phyloP scores from a whole-genome alignment of 35 echinoderm and acorn worm species.

The Stichopus chloronotus region DNA sequence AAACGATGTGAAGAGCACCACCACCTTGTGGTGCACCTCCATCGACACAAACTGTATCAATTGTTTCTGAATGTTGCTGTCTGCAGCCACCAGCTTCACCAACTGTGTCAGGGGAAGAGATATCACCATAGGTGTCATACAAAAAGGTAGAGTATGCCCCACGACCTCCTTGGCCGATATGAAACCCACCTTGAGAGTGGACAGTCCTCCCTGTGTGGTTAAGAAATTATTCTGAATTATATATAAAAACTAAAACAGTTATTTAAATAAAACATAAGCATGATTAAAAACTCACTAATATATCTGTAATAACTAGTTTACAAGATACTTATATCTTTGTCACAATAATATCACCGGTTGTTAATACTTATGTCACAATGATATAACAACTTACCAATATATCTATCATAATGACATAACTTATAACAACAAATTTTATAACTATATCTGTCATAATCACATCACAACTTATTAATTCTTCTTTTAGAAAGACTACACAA shows the following conservation, averaged over 20 bases:
- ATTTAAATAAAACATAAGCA: too few species aligned
- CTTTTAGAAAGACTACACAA: too few species aligned
- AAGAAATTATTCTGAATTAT: not conserved
- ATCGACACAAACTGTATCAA: slow-evolving; percentile 26
- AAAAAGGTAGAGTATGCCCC: not conserved
- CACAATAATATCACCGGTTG: too few species aligned
- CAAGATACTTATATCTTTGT: too few species aligned
- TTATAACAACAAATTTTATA: too few species aligned
- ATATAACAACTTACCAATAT: too few species aligned
- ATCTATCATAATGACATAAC: too few species aligned
- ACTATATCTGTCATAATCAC: too few species aligned
- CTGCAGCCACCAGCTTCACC: slow-evolving; percentile 76
- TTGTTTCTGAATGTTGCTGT: not conserved
- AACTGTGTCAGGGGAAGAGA: slow-evolving; percentile 47
- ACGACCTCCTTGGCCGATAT: slow-evolving; percentile 68
- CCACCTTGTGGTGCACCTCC: slow-evolving; percentile 74
- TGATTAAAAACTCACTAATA: too few species aligned
- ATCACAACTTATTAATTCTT: too few species aligned
- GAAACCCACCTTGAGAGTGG: slow-evolving; percentile 62
- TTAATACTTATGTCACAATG: too few species aligned
- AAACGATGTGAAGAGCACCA: slow-evolving; percentile 66
- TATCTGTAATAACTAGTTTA: too few species aligned
- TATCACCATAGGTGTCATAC: slow-evolving; percentile 51
- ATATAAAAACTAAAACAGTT: not conserved
- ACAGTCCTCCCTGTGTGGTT: not conserved